These are phyloP conservation scores for Xerus rutilus DNA, from an alignment of 2,797 vertebrate species.

Conservation along the genomic window DNA sequence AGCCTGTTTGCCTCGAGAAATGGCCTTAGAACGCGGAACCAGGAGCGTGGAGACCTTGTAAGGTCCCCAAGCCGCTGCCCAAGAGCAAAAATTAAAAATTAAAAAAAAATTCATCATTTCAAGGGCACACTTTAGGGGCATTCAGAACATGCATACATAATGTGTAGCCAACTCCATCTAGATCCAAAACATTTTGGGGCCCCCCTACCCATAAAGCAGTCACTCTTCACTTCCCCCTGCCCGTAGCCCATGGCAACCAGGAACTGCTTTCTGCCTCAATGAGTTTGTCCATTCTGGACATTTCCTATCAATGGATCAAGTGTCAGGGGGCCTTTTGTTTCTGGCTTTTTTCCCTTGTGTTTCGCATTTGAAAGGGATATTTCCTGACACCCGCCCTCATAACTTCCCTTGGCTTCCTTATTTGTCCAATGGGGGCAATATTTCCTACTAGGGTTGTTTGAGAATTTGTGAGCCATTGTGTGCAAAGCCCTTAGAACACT, in stretches of 20 bases:
- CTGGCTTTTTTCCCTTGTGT: not conserved
- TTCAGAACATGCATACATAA: not conserved
- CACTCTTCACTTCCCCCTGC: too few relatives aligned
- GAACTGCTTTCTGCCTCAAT: fast-evolving
- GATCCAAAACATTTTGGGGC: not conserved
- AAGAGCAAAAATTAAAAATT: too few relatives aligned
- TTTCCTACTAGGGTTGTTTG: not conserved
- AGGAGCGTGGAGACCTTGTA: not conserved
- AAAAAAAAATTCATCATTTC: not conserved
- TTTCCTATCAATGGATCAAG: fast-evolving
- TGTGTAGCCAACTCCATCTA: not conserved
- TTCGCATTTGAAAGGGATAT: not conserved
- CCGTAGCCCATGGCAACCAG: not conserved
- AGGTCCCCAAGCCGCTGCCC: not conserved
- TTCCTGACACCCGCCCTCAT: fast-evolving
- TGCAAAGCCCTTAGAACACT: too few relatives aligned
- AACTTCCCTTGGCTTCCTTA: not conserved
- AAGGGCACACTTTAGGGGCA: not conserved
- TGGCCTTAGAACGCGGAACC: not conserved
- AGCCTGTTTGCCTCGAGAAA: not conserved
- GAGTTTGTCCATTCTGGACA: not conserved
- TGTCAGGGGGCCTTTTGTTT: not conserved
- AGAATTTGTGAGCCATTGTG: not conserved
- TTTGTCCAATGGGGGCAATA: not conserved
- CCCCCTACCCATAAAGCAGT: fast-evolving